phyloP scores from a whole-genome alignment of 2,113 vertebrate genomes.

The Corydoras sp. region DNA sequence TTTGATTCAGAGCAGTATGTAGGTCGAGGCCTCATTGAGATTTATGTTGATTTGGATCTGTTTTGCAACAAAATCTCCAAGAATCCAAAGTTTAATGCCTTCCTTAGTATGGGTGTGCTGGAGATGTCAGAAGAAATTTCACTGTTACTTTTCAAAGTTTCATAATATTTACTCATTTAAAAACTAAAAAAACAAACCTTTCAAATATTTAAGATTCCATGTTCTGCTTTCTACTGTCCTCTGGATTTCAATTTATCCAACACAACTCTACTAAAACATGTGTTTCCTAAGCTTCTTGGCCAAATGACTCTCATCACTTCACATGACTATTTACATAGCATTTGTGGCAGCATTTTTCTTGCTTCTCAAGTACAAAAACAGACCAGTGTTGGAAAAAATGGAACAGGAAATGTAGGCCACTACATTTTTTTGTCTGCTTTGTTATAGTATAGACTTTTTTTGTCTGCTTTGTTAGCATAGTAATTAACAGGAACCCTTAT shows the following conservation, averaged over 20 bases:
- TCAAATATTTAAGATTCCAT: not conserved
- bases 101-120: not conserved
- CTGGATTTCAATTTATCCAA: not conserved
- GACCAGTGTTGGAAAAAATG: too few relatives aligned
- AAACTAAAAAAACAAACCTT: not conserved
- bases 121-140: not conserved
- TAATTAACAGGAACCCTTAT: too few relatives aligned
- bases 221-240: not conserved
- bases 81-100: conserved; percentile 14
- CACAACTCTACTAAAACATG: not conserved
- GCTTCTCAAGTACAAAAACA: too few relatives aligned
- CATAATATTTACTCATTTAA: not conserved
- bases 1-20: conserved; percentile 44
- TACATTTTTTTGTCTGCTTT: too few relatives aligned
- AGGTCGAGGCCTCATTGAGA: conserved; percentile 32
- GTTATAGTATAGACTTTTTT: too few relatives aligned
- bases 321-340: too few relatives aligned
- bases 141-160: not conserved
- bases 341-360: too few relatives aligned
- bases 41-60: conserved; percentile 21
- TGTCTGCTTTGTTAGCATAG: too few relatives aligned
- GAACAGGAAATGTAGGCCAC: too few relatives aligned
- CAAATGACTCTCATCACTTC: too few relatives aligned
- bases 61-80: conserved; percentile 21
- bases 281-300: not conserved